phyloP scores from a whole-genome alignment of 2,888 invertebrate species.

The Ormyrus thymus region DNA sequence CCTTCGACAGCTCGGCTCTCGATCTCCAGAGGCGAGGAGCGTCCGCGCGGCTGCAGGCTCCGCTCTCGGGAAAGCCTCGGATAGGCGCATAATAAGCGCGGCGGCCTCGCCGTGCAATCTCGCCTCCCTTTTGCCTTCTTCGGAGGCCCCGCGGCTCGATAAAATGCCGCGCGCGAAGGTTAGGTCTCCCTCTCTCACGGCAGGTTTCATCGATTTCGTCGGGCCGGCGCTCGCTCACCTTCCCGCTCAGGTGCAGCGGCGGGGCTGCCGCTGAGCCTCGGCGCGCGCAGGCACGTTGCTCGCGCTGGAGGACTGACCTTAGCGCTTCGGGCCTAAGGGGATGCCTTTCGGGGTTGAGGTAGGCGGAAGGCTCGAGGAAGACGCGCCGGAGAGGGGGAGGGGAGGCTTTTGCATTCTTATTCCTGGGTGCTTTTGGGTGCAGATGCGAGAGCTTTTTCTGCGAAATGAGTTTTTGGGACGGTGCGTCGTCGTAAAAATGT shows the following conservation, averaged over 20 bases:
- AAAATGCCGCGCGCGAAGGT: conserved; percentile 59
- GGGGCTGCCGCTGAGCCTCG: neutral
- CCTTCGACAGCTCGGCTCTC: too few species aligned
- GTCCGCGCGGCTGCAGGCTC: neutral
- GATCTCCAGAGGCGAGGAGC: neutral
- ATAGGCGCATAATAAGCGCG: conserved; percentile 24
- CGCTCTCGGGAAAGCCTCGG: neutral
- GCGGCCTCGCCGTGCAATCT: conserved; percentile 17
- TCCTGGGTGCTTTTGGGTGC: too few species aligned
- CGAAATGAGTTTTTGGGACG: too few species aligned
- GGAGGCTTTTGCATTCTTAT: too few species aligned
- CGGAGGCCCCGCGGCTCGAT: conserved; percentile 55
- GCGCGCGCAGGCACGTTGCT: too few species aligned
- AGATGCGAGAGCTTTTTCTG: too few species aligned
- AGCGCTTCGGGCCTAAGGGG: too few species aligned
- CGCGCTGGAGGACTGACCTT: too few species aligned
- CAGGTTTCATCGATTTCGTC: conserved; percentile 66
- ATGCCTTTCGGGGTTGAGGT: too few species aligned
- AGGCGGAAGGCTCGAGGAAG: too few species aligned
- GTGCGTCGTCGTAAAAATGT: too few species aligned
- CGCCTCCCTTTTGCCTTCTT: conserved; percentile 13
- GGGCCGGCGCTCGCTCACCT: conserved; percentile 56
- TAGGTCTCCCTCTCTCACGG: conserved; percentile 55
- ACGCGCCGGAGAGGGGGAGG: too few species aligned
- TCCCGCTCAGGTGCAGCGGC: conserved; percentile 56